Conservation (phyloP, 1,140 invertebrate species). For the Rhagoletis pomonella region DNA sequence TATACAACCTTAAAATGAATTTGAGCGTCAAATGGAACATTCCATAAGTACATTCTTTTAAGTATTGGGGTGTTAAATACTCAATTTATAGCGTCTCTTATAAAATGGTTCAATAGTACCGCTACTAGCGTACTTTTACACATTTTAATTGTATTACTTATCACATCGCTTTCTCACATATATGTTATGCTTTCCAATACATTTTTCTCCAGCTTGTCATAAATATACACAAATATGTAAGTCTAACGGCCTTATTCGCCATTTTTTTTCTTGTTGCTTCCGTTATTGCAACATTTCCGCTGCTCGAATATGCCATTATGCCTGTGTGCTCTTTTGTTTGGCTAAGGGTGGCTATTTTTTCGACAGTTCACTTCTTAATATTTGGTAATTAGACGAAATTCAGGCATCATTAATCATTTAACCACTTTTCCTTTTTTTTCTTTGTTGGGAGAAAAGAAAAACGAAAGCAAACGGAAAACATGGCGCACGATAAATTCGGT, state of each 20-base stretch:
- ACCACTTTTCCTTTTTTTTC: neutral
- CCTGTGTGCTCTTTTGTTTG: neutral
- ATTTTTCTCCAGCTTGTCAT: neutral
- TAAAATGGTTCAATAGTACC: no score
- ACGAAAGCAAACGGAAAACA: neutral
- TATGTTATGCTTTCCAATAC: neutral
- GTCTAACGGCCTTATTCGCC: neutral
- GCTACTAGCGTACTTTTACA: no score
- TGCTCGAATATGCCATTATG: neutral
- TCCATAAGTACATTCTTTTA: no score
- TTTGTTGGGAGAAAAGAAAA: neutral
- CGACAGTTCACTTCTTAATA: conserved; percentile 44
- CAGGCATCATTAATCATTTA: conserved; percentile 55
- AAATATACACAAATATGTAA: neutral
- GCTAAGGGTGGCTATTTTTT: neutral
- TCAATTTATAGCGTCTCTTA: no score
- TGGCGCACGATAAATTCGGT: neutral
- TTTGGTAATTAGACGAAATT: conserved; percentile 54
- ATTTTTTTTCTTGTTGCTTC: neutral
- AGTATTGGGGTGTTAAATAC: no score
- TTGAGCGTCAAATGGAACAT: no score
- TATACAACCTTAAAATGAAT: no score
- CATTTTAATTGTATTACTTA: no score
- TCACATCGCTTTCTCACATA: no score
- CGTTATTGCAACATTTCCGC: conserved; percentile 42